Conservation (phyloP, 2,797 vertebrate species). For the Molossus molossus region DNA sequence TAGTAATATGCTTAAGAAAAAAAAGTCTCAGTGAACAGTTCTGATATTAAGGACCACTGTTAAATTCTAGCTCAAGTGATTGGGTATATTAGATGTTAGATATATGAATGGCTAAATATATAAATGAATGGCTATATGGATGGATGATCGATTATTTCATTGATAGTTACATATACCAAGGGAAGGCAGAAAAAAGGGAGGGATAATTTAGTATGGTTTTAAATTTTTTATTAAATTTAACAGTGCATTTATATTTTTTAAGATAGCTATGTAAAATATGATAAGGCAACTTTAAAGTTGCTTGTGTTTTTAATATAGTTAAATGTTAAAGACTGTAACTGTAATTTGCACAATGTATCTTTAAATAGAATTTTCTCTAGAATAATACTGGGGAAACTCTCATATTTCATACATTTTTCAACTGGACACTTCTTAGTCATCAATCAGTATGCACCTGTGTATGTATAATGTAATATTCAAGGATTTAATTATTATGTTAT, state of each 20-base stretch:
- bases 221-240: conserved; percentile 11
- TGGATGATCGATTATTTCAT: background rate
- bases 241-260: conserved; percentile 20
- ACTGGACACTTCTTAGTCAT: background rate
- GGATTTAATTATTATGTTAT: background rate
- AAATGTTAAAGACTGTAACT: background rate
- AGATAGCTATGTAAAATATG: conserved; percentile 1
- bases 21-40: background rate
- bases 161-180: background rate
- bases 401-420: conserved; percentile 29
- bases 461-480: conserved; percentile 26
- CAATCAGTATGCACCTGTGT: background rate
- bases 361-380: background rate
- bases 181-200: background rate
- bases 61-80: conserved; percentile 26
- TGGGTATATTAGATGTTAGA: background rate
- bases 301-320: conserved; percentile 32
- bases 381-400: background rate
- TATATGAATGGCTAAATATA: background rate
- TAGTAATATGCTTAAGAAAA: background rate
- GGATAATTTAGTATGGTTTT: conserved; percentile 7
- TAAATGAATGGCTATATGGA: background rate
- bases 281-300: background rate
- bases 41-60: background rate
- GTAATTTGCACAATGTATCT: background rate